phyloP scores from a whole-genome alignment of 2,888 invertebrate genomes.

The Gasteruption jaculator region DNA sequence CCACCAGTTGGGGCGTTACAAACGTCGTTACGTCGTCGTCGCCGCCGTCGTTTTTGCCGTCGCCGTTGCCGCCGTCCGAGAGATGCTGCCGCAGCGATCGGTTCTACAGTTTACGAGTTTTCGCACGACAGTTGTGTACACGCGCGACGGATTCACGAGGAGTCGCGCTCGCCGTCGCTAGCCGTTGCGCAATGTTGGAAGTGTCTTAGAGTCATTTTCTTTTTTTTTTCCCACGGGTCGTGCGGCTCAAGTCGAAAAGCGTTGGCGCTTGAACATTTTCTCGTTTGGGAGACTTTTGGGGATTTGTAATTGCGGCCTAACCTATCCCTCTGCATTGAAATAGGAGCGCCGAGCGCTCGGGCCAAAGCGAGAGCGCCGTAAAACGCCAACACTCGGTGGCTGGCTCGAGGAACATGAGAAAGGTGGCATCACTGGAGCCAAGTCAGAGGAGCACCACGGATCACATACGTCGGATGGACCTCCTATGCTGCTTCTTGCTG shows the following conservation, averaged over 20 bases:
- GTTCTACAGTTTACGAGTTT: conserved; percentile 29
- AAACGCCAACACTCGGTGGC: too few species aligned
- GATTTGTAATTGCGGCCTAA: too few species aligned
- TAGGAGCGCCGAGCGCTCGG: conserved; percentile 9
- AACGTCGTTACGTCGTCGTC: too few species aligned
- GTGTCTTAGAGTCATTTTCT: not conserved
- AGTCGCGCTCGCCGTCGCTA: not conserved
- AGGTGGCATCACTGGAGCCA: conserved; percentile 42
- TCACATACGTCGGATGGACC: not conserved
- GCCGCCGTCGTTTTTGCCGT: too few species aligned
- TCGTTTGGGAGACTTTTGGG: too few species aligned
- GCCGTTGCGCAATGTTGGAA: conserved; percentile 7
- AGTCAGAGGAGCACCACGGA: conserved; percentile 27
- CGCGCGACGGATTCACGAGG: not conserved
- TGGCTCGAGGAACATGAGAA: conserved; percentile 38
- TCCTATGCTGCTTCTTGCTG: too few species aligned
- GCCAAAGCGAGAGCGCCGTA: too few species aligned
- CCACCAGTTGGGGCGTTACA: too few species aligned
- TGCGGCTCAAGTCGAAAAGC: too few species aligned
- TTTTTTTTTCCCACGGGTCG: not conserved
- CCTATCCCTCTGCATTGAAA: too few species aligned
- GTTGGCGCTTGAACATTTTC: too few species aligned
- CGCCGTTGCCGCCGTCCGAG: too few species aligned
- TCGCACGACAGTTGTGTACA: conserved; percentile 26
- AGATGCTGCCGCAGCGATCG: conserved; percentile 33